Conservation (phyloP, 2,888 invertebrate species). For the Tortrix viridana region DNA sequence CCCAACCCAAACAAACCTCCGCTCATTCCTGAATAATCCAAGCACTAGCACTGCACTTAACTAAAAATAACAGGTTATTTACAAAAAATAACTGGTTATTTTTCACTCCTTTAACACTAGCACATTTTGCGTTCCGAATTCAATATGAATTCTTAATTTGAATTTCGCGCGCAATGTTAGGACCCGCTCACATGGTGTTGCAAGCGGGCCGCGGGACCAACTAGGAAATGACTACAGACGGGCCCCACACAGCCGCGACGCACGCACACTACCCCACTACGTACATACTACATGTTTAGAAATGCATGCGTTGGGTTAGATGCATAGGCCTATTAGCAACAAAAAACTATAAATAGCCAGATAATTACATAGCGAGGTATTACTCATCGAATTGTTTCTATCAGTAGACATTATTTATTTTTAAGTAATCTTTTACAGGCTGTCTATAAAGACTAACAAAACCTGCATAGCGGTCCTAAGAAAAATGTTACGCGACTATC, state of each 20-base stretch:
- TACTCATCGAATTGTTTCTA: conserved; percentile 4
- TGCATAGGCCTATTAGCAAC: conserved; percentile 49
- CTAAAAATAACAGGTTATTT: conserved; percentile 34
- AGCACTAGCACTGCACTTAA: conserved; percentile 34
- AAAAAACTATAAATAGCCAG: conserved; percentile 16
- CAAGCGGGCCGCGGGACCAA: conserved; percentile 80
- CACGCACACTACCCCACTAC: conserved; percentile 54
- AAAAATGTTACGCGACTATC: conserved; percentile 80
- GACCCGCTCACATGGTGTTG: conserved; percentile 80
- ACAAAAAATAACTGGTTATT: conserved; percentile 45
- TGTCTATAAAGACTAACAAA: conserved; percentile 4
- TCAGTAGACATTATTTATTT: background rate
- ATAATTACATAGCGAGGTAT: background rate
- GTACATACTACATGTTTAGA: conserved; percentile 51
- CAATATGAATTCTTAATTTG: conserved; percentile 49
- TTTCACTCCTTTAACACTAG: conserved; percentile 44
- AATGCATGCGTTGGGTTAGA: conserved; percentile 54
- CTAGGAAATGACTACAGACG: conserved; percentile 79
- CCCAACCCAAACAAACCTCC: conserved; percentile 47
- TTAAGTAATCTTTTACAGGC: too few relatives aligned
- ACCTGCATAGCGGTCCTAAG: conserved; percentile 61
- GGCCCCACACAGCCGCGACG: conserved; percentile 57
- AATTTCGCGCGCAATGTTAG: conserved; percentile 75
- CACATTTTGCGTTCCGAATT: conserved; percentile 38
- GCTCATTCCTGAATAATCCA: conserved; percentile 47